Evolutionary conservation across 1,140 invertebrate genomes (phyloP).

Genomic region (Coelopa frigida): DNA sequence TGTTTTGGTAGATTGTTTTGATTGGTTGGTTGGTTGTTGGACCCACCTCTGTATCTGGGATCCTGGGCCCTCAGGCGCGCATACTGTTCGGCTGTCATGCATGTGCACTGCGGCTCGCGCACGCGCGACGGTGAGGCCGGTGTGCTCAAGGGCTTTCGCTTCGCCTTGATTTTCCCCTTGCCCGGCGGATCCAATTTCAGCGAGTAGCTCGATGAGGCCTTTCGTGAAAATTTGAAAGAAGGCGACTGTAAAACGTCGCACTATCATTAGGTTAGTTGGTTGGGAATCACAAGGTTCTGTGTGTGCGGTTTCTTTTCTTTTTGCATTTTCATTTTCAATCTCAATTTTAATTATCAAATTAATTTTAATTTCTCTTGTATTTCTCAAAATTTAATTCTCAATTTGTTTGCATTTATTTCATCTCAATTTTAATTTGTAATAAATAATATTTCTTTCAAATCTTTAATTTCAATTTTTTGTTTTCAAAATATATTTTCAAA

Average conservation of each 20-base stretch:
- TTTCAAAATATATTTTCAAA: too few relatives aligned
- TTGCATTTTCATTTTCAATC: slow-evolving; percentile 9
- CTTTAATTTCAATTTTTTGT: too few relatives aligned
- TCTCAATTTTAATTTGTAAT: slow-evolving; percentile 17
- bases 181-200: slow-evolving; percentile 83
- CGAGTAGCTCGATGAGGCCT: slow-evolving; percentile 93
- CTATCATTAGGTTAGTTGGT: slow-evolving; percentile 49
- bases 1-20: neutral
- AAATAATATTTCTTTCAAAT: too few relatives aligned
- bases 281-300: slow-evolving; percentile 46
- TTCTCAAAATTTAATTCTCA: slow-evolving; percentile 19
- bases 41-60: slow-evolving; percentile 63
- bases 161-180: slow-evolving; percentile 75
- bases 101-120: slow-evolving; percentile 84
- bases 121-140: slow-evolving; percentile 86
- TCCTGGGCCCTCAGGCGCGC: slow-evolving; percentile 78
- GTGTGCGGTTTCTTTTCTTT: slow-evolving; percentile 38
- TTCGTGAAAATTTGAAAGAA: slow-evolving; percentile 94
- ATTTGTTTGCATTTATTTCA: slow-evolving; percentile 11
- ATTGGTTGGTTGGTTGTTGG: slow-evolving; percentile 14
- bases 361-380: too few relatives aligned
- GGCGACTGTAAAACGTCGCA: slow-evolving; percentile 80
- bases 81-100: slow-evolving; percentile 90
- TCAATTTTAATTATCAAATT: slow-evolving; percentile 4
- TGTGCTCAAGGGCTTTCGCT: slow-evolving; percentile 84